Base-by-base conservation (phyloP, 2,797 vertebrate genomes). In the Sebastes paucispinis region DNA sequence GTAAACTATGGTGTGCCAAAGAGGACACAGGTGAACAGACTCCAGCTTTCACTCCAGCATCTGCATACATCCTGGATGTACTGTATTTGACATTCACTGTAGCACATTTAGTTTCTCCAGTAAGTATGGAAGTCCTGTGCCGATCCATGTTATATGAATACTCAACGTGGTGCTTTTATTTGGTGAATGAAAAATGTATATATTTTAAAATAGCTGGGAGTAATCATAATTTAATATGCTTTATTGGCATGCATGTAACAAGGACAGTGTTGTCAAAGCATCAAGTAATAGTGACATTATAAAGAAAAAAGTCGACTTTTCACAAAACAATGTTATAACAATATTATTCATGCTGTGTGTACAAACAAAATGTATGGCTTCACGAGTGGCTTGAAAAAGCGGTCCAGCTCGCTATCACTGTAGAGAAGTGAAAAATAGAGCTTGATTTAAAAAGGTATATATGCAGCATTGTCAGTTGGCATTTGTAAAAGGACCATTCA, bases 1-100 rank as follows among this genome's bases (percentile, higher is more conserved):
- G 66, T 59, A 75, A 77, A 79, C 63, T 32, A 66, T 79, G 75
- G 83, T 43, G 80, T 83, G 71, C 52, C 60, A 6, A 36, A 29
- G 25, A 69, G 18, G 25, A 65, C 4, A 69, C 25, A 47, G 20
- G 6, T 36, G 13, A 72, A 60, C 14, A 60, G 47, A 76, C 24
- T 69, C 10, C 27, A 20, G 39, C 24, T 69, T 64, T 69, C 20
- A 47, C 31, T 22, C 22, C 8, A 64, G 9, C 20, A 54, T 9
- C 43, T 24, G 12, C 71, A 36, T 11, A 36, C 74, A 79, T 77
- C 72, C 59, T 63, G 78, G 31, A 80, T 32, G n/a, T 43, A 14
- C 14, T 16, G 39, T 25, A 71, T 8, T 43, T 3, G 58, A 27
- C 16, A 66, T 24, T 68, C 27, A 55, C 62, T 68, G 71, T n/a